Percentiles rank a stretch among this genome's conserved stretches.
Evolutionary conservation across 35 echinoderm and acorn worm genomes (phyloP).

Genomic region (Chiridota heheva): DNA sequence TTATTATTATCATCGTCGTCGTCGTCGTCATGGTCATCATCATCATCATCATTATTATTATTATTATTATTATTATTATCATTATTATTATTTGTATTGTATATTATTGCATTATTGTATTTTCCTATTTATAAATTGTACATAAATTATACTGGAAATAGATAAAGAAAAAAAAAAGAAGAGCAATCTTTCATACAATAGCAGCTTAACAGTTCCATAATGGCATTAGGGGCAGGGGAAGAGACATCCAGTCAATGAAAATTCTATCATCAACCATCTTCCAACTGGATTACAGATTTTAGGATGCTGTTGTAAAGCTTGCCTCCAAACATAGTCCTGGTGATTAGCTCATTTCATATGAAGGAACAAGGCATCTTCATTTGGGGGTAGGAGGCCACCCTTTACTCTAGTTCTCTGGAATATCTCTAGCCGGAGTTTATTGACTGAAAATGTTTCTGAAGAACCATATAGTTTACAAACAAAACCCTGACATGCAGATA

Average conservation of each 20-base stretch:
- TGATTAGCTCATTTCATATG: constrained; percentile 4
- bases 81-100: no score
- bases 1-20: no score
- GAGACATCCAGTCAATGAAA: constrained; percentile 10
- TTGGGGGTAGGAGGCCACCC: neutral
- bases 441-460: neutral
- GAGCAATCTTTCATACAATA: constrained; percentile 5
- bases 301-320: neutral
- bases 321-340: constrained; percentile 26
- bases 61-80: no score
- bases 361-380: neutral
- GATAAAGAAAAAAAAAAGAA: no score
- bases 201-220: constrained; percentile 22
- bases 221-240: constrained; percentile 4
- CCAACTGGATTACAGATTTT: neutral
- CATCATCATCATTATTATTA: no score
- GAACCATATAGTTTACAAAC: constrained; percentile 25
- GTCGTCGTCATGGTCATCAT: no score
- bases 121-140: no score
- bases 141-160: no score
- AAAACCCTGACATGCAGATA: neutral
- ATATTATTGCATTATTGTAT: no score
- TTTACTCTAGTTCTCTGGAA: constrained; percentile 8
- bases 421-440: neutral
- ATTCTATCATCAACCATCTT: neutral